phyloP scores from a whole-genome alignment of 2,888 invertebrate genomes.

The Trichogramma dendrolimi region DNA sequence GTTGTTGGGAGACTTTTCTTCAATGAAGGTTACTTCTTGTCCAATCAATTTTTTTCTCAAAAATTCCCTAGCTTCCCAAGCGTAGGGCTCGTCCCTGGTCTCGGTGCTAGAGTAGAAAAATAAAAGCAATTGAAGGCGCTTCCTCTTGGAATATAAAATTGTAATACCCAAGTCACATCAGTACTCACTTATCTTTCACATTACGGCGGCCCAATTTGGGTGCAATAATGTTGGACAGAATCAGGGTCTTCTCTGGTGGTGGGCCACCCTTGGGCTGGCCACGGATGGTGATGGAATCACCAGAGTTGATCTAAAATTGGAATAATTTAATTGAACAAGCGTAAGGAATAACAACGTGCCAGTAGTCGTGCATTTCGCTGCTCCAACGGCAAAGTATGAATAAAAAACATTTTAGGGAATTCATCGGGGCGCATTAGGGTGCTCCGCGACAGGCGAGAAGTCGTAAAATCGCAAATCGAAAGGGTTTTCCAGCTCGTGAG shows the following conservation, averaged over 20 bases:
- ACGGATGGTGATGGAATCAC: constrained; percentile 90
- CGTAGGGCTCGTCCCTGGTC: constrained; percentile 86
- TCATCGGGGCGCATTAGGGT: no score
- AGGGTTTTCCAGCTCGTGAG: no score
- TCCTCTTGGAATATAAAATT: not conserved
- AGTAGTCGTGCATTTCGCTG: no score
- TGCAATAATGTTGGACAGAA: constrained; percentile 85
- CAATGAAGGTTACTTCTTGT: constrained; percentile 79
- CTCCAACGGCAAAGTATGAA: no score
- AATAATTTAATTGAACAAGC: constrained; percentile 19
- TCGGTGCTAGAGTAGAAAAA: constrained; percentile 52
- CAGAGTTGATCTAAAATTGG: constrained; percentile 79
- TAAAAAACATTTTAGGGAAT: no score
- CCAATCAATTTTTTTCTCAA: constrained; percentile 88
- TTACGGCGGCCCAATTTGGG: constrained; percentile 83
- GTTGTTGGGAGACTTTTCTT: constrained; percentile 78
- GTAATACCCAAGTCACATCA: not conserved
- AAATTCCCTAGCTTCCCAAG: constrained; percentile 97
- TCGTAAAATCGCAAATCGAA: no score
- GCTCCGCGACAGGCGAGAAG: no score
- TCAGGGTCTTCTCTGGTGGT: constrained; percentile 85
- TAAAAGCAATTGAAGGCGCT: constrained; percentile 9
- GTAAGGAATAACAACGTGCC: no score
- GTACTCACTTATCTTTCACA: constrained; percentile 53
- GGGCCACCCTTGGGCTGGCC: constrained; percentile 80